Evolutionary conservation across 1,140 invertebrate species (phyloP).

Genomic region (Homarus americanus): DNA sequence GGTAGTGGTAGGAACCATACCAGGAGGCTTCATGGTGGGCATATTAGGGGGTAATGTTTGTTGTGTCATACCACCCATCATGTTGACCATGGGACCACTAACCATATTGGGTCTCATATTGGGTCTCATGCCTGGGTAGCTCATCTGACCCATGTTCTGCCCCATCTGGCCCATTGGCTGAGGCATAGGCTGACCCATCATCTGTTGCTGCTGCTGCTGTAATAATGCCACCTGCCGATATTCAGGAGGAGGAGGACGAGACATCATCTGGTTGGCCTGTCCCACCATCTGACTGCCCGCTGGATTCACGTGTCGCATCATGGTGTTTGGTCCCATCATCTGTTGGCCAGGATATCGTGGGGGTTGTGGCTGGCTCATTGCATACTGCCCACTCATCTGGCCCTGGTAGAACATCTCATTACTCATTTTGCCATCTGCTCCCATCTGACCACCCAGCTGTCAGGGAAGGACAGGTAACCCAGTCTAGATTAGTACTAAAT

Average conservation of each 20-base stretch:
- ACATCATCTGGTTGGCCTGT: constrained; percentile 62
- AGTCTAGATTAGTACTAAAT: neutral
- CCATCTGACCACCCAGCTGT: constrained; percentile 67
- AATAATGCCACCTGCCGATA: constrained; percentile 56
- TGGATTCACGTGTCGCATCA: constrained; percentile 67
- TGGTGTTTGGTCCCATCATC: constrained; percentile 69
- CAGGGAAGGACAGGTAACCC: constrained; percentile 5
- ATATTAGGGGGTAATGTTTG: constrained; percentile 72
- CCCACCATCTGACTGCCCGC: constrained; percentile 63
- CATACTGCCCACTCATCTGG: constrained; percentile 63
- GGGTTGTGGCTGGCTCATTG: constrained; percentile 64
- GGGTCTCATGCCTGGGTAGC: constrained; percentile 66
- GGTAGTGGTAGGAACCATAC: constrained; percentile 63
- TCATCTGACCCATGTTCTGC: constrained; percentile 72
- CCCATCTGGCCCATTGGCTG: constrained; percentile 73
- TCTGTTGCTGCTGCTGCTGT: constrained; percentile 64
- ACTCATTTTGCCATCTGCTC: constrained; percentile 68
- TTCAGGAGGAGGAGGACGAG: constrained; percentile 70
- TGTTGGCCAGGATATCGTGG: constrained; percentile 71
- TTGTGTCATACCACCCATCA: constrained; percentile 67
- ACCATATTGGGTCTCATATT: constrained; percentile 72
- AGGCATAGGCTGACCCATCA: constrained; percentile 57
- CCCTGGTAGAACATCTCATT: constrained; percentile 73
- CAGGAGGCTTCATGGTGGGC: constrained; percentile 73
- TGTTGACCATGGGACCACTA: constrained; percentile 71